Evolutionary conservation across 2,888 invertebrate species (phyloP), one percentile per base, ranked within the genome.

Genomic region (Pandemis cinnamomeana): DNA sequence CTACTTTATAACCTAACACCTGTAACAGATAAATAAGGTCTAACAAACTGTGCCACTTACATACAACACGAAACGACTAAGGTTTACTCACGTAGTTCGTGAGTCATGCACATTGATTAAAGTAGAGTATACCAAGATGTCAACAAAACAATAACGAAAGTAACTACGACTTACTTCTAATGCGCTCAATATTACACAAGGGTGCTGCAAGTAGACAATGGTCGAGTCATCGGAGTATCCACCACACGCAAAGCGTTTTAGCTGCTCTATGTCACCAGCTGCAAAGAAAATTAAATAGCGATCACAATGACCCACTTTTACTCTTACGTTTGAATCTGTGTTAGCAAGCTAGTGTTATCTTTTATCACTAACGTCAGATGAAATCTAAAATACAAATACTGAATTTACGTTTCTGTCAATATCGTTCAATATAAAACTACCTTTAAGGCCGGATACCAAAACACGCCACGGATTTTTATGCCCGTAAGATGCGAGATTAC

Each of bases 401-500:
- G 46, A 41, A 48, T 51, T 55, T 55, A 55, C 3, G 58, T 27
- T 60, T 58, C 61, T 70, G 66, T 70, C 20, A 66, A 70, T 70
- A 48, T 10, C 62, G 36, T 42, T 76, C 5, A 61, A 70, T 36
- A 70, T 7, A 78, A 78, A 53, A 71, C 78, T 96, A 97, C 97
- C 96, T 96, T 97, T 97, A 84, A 98, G 94, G 89, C 98, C 98
- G 84, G 97, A 97, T 82, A 98, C 97, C 87, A 97, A 95, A 82
- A 97, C 97, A 90, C 97, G 95, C 97, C 97, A 97, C 90, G 97
- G 97, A 95, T 97, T 96, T 94, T 96, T 96, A 94, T 97, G 96
- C 94, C 97, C 96, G 91, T 97, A 97, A 67, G 97, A 97, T 90
- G 97, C 97, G 87, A 97, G 95, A 95, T 97, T 97, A 93, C 97